Conservation (phyloP, 2,888 invertebrate species). For the Galerucella calmariensis region DNA sequence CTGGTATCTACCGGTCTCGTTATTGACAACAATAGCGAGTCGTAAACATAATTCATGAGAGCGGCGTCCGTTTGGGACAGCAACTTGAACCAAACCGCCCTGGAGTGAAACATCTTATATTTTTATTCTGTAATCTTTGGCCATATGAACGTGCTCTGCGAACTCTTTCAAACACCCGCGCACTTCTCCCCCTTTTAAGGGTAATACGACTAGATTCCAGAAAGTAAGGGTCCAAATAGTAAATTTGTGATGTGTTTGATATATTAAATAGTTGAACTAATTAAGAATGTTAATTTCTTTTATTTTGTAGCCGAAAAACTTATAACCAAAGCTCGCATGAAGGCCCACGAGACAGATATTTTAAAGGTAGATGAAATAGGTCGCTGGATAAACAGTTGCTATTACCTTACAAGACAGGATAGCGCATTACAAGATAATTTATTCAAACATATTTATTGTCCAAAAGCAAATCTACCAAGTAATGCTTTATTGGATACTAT, state of each 20-base stretch:
- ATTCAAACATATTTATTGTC: slow-evolving; percentile 38
- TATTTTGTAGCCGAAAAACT: slow-evolving; percentile 39
- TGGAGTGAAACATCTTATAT: too few relatives aligned
- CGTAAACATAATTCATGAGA: too few relatives aligned
- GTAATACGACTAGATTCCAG: too few relatives aligned
- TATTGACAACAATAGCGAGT: too few relatives aligned
- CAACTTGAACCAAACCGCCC: too few relatives aligned
- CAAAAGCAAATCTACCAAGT: slow-evolving; percentile 39
- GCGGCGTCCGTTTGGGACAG: too few relatives aligned
- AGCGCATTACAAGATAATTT: slow-evolving; percentile 33
- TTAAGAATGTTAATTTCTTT: slow-evolving; percentile 36
- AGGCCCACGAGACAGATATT: slow-evolving; percentile 43
- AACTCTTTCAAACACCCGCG: too few relatives aligned
- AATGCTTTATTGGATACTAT: slow-evolving; percentile 42
- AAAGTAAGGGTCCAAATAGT: too few relatives aligned
- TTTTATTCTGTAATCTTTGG: too few relatives aligned
- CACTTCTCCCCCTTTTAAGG: too few relatives aligned
- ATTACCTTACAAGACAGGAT: slow-evolving; percentile 42
- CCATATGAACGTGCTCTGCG: too few relatives aligned
- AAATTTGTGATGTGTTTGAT: not conserved
- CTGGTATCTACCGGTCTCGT: too few relatives aligned
- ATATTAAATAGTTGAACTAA: not conserved
- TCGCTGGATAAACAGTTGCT: slow-evolving; percentile 49
- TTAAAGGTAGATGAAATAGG: slow-evolving; percentile 46
- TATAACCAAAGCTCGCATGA: slow-evolving; percentile 48